These are phyloP conservation scores for Brachyistius frenatus DNA, from an alignment of 2,113 vertebrate species.

Conservation along the genomic window DNA sequence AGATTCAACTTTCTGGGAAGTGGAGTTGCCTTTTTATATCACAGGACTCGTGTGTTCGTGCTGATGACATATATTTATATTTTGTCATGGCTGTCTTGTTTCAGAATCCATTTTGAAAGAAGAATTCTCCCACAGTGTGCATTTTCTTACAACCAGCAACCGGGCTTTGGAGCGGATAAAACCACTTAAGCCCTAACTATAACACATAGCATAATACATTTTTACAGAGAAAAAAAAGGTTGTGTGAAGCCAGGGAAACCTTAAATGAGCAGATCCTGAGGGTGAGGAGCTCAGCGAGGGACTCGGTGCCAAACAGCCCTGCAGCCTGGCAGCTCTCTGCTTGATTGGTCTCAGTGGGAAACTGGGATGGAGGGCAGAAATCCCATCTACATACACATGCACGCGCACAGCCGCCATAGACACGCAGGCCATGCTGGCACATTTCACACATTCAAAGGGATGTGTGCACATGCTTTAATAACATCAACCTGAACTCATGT, in stretches of 20 bases:
- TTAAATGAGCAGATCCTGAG: slow-evolving; percentile 71
- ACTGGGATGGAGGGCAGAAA: slow-evolving; percentile 60
- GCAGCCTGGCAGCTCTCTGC: slow-evolving; percentile 67
- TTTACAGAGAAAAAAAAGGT: slow-evolving; percentile 21
- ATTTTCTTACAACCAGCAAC: slow-evolving; percentile 23
- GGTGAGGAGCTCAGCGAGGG: slow-evolving; percentile 52
- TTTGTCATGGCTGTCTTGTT: slow-evolving; percentile 20
- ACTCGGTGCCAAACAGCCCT: slow-evolving; percentile 63
- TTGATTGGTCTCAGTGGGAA: slow-evolving; percentile 77
- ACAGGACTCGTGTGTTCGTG: neutral
- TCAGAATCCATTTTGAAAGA: slow-evolving; percentile 1
- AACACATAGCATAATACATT: slow-evolving; percentile 42
- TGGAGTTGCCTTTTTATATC: slow-evolving; percentile 12
- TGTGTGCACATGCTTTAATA: slow-evolving; percentile 16
- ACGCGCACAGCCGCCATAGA: slow-evolving; percentile 3
- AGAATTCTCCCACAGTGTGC: slow-evolving; percentile 13
- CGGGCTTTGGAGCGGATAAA: slow-evolving; percentile 20
- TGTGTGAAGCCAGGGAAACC: slow-evolving; percentile 66
- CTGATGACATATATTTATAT: slow-evolving; percentile 1
- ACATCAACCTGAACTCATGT: neutral
- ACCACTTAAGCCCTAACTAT: slow-evolving; percentile 42
- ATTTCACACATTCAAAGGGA: neutral
- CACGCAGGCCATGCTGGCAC: slow-evolving; percentile 23
- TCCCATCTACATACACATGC: slow-evolving; percentile 59
- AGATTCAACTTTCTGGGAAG: slow-evolving; percentile 49